Evolutionary conservation across 2,888 invertebrate genomes (phyloP), one percentile per base, ranked within the genome.

Genomic region (Palloptera scutellata): DNA sequence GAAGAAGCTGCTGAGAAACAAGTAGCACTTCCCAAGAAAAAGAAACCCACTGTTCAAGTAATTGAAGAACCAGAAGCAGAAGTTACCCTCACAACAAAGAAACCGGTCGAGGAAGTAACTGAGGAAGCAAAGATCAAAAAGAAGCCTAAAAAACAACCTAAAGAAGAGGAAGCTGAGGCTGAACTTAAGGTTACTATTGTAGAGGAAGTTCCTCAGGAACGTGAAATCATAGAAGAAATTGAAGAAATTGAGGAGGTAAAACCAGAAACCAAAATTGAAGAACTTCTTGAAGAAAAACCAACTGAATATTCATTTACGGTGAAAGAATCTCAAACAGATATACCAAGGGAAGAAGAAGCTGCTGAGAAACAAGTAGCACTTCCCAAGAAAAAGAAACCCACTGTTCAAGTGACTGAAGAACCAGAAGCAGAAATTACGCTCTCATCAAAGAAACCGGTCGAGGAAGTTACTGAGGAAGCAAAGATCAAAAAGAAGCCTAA

Each of bases 51-150:
- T 2, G 69, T 73, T 10, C 68, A 79, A 40, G 75, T 79, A 55
- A 73, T 76, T 9, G 82, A 83, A 74, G 83, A 83, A 42, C 80
- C 80, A 10, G 83, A 80, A 52, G 81, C 76, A 10, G 79, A 81
- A 61, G 77, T 82, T 13, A 74, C 76, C 40, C 68, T 83, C 1
- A 75, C 75, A 17, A 70, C 77, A 9, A 66, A 68, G 30, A 67
- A 71, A 63, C 68, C 68, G 20, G 72, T 77, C 1, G 78, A 83
- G 69, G 79, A 83, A 69, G 76, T 79, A 13, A 71, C 76, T 1
- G 80, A 77, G 59, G 79, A 81, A 42, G 76, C 79, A 42, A 78
- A 79, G 64, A 78, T 79, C 64, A 79, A 75, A 59, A 83, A 81
- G 72, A 79, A 77, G 71, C 30, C 75, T 0, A 79, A 79, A 68